These are phyloP conservation scores for Mesorhabditis spiculigera DNA, from an alignment of 2,888 invertebrate species.

Conservation along the genomic window DNA sequence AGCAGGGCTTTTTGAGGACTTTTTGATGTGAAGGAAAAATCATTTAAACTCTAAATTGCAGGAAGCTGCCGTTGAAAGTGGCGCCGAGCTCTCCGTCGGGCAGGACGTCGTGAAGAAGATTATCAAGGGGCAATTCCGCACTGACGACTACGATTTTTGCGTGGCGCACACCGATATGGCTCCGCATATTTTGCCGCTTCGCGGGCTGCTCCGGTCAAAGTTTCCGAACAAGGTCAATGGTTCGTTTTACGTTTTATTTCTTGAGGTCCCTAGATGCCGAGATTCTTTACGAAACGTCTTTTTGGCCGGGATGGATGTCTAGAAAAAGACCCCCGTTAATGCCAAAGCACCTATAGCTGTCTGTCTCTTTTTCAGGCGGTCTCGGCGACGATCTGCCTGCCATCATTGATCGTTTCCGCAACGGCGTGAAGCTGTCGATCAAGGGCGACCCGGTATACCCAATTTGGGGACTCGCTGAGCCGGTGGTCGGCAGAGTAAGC, in stretches of 20 bases:
- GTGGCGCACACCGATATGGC: conserved; percentile 53
- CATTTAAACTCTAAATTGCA: neutral
- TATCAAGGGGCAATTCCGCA: conserved; percentile 55
- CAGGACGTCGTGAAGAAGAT: conserved; percentile 56
- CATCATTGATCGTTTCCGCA: conserved; percentile 50
- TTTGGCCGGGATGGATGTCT: too few species aligned
- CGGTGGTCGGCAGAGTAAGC: conserved; percentile 48
- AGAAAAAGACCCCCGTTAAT: too few species aligned
- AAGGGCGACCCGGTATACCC: conserved; percentile 49
- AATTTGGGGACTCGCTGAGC: conserved; percentile 51
- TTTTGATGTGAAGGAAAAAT: neutral
- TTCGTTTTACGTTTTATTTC: conserved; percentile 8
- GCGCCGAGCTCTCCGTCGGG: conserved; percentile 55
- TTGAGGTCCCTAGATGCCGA: too few species aligned
- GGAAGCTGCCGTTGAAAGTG: conserved; percentile 48
- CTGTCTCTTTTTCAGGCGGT: conserved; percentile 24
- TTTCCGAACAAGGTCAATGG: conserved; percentile 55
- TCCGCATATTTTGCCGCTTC: conserved; percentile 43
- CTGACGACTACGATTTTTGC: conserved; percentile 57
- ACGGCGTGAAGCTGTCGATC: conserved; percentile 49
- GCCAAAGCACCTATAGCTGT: neutral
- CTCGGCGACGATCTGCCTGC: conserved; percentile 48
- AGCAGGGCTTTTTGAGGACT: neutral
- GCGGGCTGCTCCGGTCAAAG: conserved; percentile 51
- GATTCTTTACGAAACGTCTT: too few species aligned